phyloP scores from a whole-genome alignment of 2,113 vertebrate genomes.

The Peucedramus taeniatus region DNA sequence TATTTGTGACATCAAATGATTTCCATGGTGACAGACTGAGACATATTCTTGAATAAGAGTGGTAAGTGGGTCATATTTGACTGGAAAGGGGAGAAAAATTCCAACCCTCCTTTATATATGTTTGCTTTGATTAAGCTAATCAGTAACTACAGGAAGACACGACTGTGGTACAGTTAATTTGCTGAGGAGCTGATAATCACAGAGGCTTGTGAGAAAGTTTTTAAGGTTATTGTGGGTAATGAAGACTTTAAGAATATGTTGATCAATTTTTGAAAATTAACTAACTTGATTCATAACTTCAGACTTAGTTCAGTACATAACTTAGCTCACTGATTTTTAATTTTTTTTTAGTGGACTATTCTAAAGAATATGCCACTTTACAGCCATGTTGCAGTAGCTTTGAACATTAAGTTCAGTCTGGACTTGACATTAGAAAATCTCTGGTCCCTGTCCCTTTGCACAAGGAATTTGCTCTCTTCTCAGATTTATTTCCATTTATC shows the following conservation, averaged over 20 bases:
- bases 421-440: neutral
- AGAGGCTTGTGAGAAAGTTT: neutral
- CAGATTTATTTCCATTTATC: neutral
- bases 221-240: neutral
- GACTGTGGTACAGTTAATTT: neutral
- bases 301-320: neutral
- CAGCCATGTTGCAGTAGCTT: neutral
- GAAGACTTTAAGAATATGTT: neutral
- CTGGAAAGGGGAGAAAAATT: neutral
- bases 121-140: neutral
- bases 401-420: neutral
- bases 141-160: neutral
- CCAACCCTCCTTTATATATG: neutral
- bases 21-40: constrained; percentile 14
- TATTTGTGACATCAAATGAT: constrained; percentile 5
- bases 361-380: neutral
- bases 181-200: neutral
- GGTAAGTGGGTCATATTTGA: neutral
- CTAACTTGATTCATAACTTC: neutral
- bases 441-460: neutral
- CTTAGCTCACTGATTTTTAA: neutral
- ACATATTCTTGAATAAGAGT: neutral
- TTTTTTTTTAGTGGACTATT: neutral
- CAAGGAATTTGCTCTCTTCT: neutral
- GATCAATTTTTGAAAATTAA: neutral